Percentiles rank a stretch among this genome's conserved stretches.
phyloP scores from a whole-genome alignment of 2,797 vertebrate species.

The Anguilla marmorata region DNA sequence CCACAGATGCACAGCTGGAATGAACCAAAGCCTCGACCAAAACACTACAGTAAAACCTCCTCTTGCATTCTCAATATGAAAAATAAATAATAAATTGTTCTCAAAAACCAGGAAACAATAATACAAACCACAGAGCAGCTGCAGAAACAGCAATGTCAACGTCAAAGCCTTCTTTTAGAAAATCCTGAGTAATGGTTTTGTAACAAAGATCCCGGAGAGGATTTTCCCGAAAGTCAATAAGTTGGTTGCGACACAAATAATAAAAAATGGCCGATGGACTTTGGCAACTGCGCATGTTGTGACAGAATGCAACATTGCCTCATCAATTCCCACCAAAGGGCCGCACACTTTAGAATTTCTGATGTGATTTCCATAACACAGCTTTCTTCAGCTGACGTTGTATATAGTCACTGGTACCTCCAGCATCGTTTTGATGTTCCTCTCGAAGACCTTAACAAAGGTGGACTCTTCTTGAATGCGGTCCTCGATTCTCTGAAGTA shows the following conservation, averaged over 20 bases:
- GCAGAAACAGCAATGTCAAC: neutral
- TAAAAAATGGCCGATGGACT: neutral
- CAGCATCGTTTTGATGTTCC: neutral
- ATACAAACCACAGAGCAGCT: neutral
- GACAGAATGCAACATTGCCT: neutral
- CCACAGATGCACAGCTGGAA: neutral
- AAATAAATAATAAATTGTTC: neutral
- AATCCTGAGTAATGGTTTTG: slow-evolving; percentile 1
- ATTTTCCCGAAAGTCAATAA: neutral
- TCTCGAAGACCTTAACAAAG: neutral
- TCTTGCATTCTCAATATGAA: neutral
- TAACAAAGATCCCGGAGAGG: neutral
- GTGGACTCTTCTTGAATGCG: neutral
- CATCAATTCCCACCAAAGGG: neutral
- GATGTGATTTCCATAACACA: neutral
- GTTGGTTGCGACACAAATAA: neutral
- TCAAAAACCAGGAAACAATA: neutral
- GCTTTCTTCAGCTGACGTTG: neutral
- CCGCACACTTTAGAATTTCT: neutral
- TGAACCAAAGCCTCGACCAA: neutral
- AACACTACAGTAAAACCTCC: neutral
- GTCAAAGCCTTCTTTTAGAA: neutral
- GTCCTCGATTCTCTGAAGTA: neutral
- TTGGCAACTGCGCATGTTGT: neutral
- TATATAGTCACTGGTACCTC: neutral